Conservation (phyloP, 2,888 invertebrate genomes). For the Pristionchus maxplancki region DNA sequence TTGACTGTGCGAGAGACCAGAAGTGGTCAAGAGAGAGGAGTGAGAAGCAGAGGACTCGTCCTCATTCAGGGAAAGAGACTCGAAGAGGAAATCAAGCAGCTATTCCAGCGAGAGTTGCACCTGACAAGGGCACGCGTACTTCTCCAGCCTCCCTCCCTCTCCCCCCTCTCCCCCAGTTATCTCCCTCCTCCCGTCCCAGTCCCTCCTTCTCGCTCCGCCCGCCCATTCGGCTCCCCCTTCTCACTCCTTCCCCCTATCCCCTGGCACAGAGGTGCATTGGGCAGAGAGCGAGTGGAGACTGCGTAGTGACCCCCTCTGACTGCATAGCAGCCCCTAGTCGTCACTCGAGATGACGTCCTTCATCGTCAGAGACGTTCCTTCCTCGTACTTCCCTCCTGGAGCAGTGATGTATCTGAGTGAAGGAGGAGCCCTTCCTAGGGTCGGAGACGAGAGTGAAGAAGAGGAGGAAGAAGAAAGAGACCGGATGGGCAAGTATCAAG, state of each 20-base stretch:
- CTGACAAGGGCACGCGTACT: slow-evolving; percentile 49
- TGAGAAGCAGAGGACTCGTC: neutral
- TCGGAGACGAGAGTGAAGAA: neutral
- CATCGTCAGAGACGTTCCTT: neutral
- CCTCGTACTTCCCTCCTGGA: neutral
- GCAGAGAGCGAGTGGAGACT: slow-evolving; percentile 20
- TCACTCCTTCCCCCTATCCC: neutral
- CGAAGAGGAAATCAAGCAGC: neutral
- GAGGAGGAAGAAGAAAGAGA: slow-evolving; percentile 31
- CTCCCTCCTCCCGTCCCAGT: neutral
- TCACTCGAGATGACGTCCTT: slow-evolving; percentile 26
- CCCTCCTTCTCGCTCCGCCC: neutral
- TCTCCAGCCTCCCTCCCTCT: neutral
- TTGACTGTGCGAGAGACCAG: slow-evolving; percentile 43
- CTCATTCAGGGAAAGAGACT: slow-evolving; percentile 2
- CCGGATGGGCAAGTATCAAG: neutral
- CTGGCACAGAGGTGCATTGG: neutral
- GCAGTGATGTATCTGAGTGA: slow-evolving; percentile 34
- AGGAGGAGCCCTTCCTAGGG: neutral
- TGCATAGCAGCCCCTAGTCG: neutral
- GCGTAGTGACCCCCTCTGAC: slow-evolving; percentile 28
- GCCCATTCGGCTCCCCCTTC: slow-evolving; percentile 2
- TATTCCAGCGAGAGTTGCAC: neutral
- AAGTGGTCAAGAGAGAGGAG: slow-evolving; percentile 27
- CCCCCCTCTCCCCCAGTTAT: neutral